Evolutionary conservation across 2,113 vertebrate species (phyloP), one percentile per base, ranked within the genome.

Genomic region (Deroptyus accipitrinus): DNA sequence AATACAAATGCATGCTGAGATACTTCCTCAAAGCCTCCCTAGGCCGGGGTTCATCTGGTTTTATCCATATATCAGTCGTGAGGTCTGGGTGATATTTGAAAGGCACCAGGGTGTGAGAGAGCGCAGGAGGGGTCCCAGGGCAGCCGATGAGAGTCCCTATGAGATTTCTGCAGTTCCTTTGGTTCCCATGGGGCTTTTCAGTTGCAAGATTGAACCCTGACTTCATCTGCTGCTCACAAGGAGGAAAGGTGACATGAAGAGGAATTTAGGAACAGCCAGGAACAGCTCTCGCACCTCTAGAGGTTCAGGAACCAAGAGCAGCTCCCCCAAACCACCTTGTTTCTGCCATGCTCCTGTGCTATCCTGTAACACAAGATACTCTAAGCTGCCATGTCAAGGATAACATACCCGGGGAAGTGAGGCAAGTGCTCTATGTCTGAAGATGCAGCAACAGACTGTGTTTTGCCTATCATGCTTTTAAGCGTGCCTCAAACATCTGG

Each of bases 21-120:
- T 30, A 15, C 13, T 61, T 33, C 82, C 73, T 59, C 62, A 23
- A 37, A 42, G 64, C 49, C 48, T 44, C 22, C 35, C 70, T 17
- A 15, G 61, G 5, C 3, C 28, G 2, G 28, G 4, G 18, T 27
- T 74, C 39, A 1, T 2, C 10, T 3, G 0, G 3, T 11, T 37
- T 30, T 28, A 1, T 17, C 59, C 39, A 1, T 10, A 2, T 16
- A 37, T 46, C 35, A 31, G 17, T 23, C 1, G 1, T 8, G 14
- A 39, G 13, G 24, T 22, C 48, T 39, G 14, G 1, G 39, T 2
- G 74, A 11, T 37, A 41, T 68, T 13, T 20, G 83, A n/a, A 64
- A 63, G 86, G 73, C 23, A 13, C 33, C 11, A 6, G 61, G 74
- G 30, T 28, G 52, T 11, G 23, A 18, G 10, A 16, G 24, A 69